phyloP scores from a whole-genome alignment of 1,140 invertebrate species.

The Drosophila pruinosa region DNA sequence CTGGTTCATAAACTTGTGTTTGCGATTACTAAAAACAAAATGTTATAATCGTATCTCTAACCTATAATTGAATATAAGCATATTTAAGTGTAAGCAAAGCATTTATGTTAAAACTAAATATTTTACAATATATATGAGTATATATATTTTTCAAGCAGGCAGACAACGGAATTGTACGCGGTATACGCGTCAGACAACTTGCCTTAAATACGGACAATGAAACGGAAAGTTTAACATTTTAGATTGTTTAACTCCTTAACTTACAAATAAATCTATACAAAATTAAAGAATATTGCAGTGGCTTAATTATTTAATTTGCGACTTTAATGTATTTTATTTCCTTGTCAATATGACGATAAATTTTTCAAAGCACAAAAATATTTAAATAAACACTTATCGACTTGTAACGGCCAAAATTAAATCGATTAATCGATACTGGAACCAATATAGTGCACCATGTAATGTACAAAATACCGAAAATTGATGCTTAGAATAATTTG shows the following conservation, averaged over 20 bases:
- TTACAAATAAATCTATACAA: constrained; percentile 65
- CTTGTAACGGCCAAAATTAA: too few relatives aligned
- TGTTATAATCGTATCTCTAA: constrained; percentile 47
- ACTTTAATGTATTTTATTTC: not conserved
- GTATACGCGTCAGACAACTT: constrained; percentile 56
- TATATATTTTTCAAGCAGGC: constrained; percentile 61
- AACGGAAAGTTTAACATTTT: constrained; percentile 60
- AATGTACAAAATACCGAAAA: not conserved
- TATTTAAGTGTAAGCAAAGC: constrained; percentile 68
- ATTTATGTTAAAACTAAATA: constrained; percentile 67
- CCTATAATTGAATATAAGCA: constrained; percentile 47
- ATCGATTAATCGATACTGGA: too few relatives aligned
- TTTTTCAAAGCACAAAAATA: not conserved
- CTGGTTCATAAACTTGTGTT: constrained; percentile 43
- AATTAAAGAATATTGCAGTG: constrained; percentile 14
- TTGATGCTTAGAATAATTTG: not conserved
- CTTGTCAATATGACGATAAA: not conserved
- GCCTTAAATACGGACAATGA: constrained; percentile 79
- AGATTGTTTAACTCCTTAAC: constrained; percentile 74
- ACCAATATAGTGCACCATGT: too few relatives aligned
- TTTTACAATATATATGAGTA: not conserved
- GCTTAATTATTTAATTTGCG: not conserved
- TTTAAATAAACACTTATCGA: too few relatives aligned
- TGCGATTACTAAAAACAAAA: constrained; percentile 57
- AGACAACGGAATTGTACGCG: constrained; percentile 34